phyloP scores from a whole-genome alignment of 2,797 vertebrate genomes.

The Eutrigla gurnardus region DNA sequence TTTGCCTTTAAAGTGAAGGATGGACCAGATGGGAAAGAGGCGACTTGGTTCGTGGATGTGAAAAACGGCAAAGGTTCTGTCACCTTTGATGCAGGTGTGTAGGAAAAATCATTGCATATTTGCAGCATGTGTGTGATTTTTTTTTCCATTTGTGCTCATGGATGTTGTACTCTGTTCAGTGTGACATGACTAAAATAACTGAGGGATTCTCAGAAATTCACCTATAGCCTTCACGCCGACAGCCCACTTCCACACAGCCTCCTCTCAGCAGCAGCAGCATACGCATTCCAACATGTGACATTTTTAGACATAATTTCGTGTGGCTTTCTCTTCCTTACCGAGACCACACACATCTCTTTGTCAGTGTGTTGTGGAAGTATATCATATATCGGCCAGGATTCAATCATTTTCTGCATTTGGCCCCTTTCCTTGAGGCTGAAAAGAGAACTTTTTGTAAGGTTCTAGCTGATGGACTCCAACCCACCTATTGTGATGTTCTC shows the following conservation, averaged over 20 bases:
- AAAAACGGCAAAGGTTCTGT: constrained; percentile 95
- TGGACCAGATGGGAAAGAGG: constrained; percentile 91
- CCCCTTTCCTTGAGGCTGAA: neutral
- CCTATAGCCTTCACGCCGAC: no score
- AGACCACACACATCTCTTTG: neutral
- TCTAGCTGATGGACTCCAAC: no score
- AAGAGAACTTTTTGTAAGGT: neutral
- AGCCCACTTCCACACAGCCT: neutral
- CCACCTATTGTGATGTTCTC: neutral
- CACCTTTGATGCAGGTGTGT: constrained; percentile 87
- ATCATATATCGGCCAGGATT: neutral
- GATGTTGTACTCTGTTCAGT: neutral
- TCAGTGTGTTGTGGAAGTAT: neutral
- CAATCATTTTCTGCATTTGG: neutral
- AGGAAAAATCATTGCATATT: neutral
- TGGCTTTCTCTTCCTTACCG: neutral
- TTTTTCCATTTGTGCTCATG: neutral
- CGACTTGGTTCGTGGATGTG: constrained; percentile 95
- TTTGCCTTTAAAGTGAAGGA: constrained; percentile 95
- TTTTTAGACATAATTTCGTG: neutral
- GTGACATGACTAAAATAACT: neutral
- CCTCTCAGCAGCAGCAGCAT: neutral
- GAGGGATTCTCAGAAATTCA: neutral
- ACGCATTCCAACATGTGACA: neutral
- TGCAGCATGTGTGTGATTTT: neutral